phyloP scores from a whole-genome alignment of 2,113 vertebrate genomes.

The Lamprotornis superbus region DNA sequence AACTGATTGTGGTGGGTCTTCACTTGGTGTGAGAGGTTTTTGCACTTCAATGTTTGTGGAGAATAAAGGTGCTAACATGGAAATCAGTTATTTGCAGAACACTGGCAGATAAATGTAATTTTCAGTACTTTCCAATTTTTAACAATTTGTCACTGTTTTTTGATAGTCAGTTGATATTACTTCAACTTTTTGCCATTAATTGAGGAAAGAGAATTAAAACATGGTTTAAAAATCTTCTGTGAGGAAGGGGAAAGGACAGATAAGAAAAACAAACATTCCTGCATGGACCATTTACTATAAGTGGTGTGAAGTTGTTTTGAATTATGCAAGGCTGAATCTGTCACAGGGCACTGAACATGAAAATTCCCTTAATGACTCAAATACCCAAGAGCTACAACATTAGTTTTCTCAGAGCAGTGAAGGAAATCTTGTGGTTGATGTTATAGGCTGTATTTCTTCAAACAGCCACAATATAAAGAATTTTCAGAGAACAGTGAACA shows the following conservation, averaged over 20 bases:
- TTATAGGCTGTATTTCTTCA: neutral
- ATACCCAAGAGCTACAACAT: neutral
- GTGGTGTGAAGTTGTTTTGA: constrained; percentile 4
- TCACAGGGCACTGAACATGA: neutral
- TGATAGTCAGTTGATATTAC: neutral
- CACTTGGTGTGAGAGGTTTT: neutral
- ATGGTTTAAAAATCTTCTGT: neutral
- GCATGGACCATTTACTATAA: neutral
- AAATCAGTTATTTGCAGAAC: neutral
- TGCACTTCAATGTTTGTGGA: neutral
- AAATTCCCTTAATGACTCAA: constrained; percentile 23
- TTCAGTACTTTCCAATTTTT: neutral
- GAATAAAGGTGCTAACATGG: neutral
- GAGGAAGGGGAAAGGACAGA: neutral
- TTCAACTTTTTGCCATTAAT: neutral
- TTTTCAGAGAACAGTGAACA: neutral
- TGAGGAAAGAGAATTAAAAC: neutral
- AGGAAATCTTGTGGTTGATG: neutral
- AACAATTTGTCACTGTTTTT: neutral
- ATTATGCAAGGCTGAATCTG: neutral
- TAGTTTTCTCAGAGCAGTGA: neutral
- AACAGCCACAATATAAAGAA: neutral
- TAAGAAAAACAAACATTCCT: neutral
- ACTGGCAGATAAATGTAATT: neutral
- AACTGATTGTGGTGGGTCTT: neutral